Evolutionary conservation across 2,888 invertebrate genomes (phyloP).

Genomic region (Eristalis pertinax): DNA sequence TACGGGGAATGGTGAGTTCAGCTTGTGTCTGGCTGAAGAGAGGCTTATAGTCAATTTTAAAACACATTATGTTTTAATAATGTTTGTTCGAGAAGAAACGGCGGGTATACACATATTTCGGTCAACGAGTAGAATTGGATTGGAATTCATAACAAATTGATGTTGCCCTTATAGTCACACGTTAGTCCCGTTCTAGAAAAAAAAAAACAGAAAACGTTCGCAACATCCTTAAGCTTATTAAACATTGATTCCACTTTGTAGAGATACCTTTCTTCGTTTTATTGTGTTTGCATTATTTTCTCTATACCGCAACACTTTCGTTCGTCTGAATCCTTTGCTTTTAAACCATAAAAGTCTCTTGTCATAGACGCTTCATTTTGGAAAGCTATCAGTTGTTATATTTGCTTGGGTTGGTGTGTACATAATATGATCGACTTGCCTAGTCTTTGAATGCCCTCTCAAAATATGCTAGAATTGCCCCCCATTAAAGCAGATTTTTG

Average conservation of each 20-base stretch:
- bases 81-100: constrained; percentile 59
- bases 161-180: background rate
- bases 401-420: background rate
- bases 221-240: background rate
- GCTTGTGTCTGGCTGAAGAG: constrained; percentile 55
- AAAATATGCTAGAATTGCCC: no score
- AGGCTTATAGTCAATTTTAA: constrained; percentile 66
- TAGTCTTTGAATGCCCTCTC: no score
- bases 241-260: background rate
- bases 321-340: background rate
- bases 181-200: background rate
- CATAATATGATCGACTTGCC: no score
- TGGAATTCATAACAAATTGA: constrained; percentile 61
- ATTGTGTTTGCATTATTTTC: background rate
- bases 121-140: background rate
- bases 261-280: background rate
- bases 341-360: background rate
- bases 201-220: no score
- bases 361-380: background rate
- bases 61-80: constrained; percentile 79
- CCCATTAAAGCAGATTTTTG: no score
- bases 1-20: constrained; percentile 31
- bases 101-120: no score
- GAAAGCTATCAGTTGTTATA: no score
- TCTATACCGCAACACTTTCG: background rate